Evolutionary conservation across 2,797 vertebrate species (phyloP).

Genomic region (Sebastes diploproa): DNA sequence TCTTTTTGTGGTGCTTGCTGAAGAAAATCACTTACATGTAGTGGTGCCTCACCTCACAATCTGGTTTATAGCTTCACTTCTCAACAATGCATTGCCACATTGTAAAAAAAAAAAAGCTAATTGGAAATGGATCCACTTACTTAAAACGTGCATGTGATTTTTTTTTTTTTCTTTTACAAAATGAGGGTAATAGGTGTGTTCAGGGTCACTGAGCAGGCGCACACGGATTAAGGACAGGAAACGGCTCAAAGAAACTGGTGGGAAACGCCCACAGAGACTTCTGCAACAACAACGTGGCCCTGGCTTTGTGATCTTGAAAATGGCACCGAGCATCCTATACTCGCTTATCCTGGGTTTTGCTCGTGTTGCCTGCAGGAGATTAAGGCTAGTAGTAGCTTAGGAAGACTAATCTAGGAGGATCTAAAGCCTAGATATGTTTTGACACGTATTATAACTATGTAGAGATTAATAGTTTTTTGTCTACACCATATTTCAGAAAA

Average conservation of each 20-base stretch:
- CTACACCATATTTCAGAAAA: background rate
- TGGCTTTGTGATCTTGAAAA: constrained; percentile 73
- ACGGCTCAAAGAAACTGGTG: constrained; percentile 39
- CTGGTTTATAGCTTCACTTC: background rate
- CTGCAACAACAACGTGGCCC: constrained; percentile 71
- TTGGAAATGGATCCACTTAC: too few relatives aligned
- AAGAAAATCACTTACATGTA: background rate
- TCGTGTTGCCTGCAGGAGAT: constrained; percentile 36
- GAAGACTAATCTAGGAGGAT: constrained; percentile 35
- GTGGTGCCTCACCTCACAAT: background rate
- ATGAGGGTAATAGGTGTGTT: constrained; percentile 32
- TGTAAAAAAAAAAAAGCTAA: background rate
- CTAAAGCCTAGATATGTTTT: constrained; percentile 23
- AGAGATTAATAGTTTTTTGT: background rate
- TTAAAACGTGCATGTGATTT: background rate
- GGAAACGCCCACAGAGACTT: constrained; percentile 69
- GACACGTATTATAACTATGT: background rate
- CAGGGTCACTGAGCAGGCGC: constrained; percentile 71
- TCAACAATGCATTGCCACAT: fast-evolving
- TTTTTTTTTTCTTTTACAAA: constrained; percentile 3
- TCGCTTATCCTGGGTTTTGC: constrained; percentile 32
- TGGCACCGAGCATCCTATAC: constrained; percentile 59
- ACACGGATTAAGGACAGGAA: constrained; percentile 74
- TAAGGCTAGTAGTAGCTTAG: constrained; percentile 42
- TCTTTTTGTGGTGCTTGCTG: background rate